Evolutionary conservation across 2,888 invertebrate species (phyloP), one percentile per base, ranked within the genome.

Genomic region (Coenonympha glycerion): DNA sequence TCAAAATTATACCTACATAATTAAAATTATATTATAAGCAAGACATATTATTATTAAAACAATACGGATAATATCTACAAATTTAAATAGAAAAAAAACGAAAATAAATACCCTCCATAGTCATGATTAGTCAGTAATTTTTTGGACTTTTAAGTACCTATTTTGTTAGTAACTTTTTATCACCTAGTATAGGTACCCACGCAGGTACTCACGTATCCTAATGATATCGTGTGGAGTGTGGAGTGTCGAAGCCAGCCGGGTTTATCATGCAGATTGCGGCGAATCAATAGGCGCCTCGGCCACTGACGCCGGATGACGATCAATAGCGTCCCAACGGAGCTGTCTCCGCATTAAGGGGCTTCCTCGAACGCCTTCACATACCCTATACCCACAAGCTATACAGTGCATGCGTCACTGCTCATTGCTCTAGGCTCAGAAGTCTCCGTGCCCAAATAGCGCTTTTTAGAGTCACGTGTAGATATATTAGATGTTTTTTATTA

Each of bases 201-300:
- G 36, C 47, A 48, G n/a, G n/a, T 50, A 37, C 24, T 44, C 49
- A 37, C 26, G 36, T 50, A 41, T 51, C 55, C 49, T 47, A 53
- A 57, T 53, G 49, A 53, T 51, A 53, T 51, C 51, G 47, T 44
- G 40, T 48, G 31, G 59, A 59, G 65, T 71, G 71, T 48, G 31
- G 59, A 59, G 65, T 71, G 71, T 74, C 78, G 82, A 81, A 80
- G 79, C 77, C 80, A 73, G 73, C 74, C 79, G 78, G 76, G 84
- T 78, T n/a, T 84, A 84, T 86, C 85, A 86, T 84, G 86, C 83
- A 87, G 86, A 86, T 87, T 87, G 86, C 84, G 84, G 83, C 80
- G 81, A 87, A 87, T 87, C 86, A 87, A 87, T 87, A 87, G 81
- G 79, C 77, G 82, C 75, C 81, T 77, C 82, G 83, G 73, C 76